A percentile compares a stretch with the other conserved stretches of the same genome.
Conservation (phyloP, 2,797 vertebrate genomes). For the Onychomys arenicola region DNA sequence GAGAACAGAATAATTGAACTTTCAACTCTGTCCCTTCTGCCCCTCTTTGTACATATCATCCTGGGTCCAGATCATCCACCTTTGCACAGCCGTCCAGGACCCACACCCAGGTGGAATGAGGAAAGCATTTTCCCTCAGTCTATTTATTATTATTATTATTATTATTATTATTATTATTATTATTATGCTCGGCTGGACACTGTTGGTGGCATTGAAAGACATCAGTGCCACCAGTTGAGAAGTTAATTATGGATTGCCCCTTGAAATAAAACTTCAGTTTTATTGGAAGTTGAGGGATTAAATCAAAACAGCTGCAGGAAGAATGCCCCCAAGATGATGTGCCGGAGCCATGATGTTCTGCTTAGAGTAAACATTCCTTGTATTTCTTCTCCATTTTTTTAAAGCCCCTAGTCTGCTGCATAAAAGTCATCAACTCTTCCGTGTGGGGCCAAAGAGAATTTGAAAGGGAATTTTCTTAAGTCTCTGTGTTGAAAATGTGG, state of each 20-base stretch:
- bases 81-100: fast-evolving
- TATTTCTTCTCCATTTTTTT: constrained; percentile 85
- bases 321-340: constrained; percentile 81
- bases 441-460: constrained; percentile 87
- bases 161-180: neutral
- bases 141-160: neutral
- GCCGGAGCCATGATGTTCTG: constrained; percentile 84
- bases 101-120: neutral
- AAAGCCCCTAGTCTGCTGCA: constrained; percentile 77
- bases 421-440: constrained; percentile 86
- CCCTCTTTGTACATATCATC: fast-evolving
- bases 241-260: constrained; percentile 92
- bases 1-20: neutral
- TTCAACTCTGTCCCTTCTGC: neutral
- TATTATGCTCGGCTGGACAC: constrained; percentile 67
- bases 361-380: constrained; percentile 86
- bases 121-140: neutral
- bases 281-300: constrained; percentile 89
- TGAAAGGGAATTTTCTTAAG: constrained; percentile 87
- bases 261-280: constrained; percentile 90
- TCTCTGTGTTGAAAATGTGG: constrained; percentile 84
- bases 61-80: fast-evolving
- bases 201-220: constrained; percentile 87
- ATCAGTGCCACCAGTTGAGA: constrained; percentile 90
- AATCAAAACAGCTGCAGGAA: constrained; percentile 92